Evolutionary conservation across 30 jellyfish, hydroid and myxozoan genomes (phyloP), one percentile per base, ranked within the genome.

Genomic region (Hydractinia symbiolongicarpus): DNA sequence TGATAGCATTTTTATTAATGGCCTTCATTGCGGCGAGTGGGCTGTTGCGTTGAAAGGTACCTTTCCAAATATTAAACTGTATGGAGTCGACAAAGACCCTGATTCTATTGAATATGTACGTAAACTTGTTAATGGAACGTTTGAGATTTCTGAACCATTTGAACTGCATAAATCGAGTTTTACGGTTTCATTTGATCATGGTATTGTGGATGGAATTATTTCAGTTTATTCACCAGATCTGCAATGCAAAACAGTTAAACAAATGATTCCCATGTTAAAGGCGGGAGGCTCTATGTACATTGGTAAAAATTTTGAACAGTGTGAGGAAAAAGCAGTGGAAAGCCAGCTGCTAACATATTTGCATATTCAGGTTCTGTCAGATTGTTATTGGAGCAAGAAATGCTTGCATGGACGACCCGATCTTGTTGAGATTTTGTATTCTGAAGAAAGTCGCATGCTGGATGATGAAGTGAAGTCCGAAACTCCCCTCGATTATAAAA

Each of bases 211-310:
- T 20, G 91, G 86, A 51, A 72, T 88, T 56, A 55, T 91, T 55
- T 55, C 83, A 0, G 15, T 61, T 61, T 80, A 73, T 54, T 51
- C 94, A 4, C 82, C 81, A 61, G 88, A 82, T 50, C 79, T 54
- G 78, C 98, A 91, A 76, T 91, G 98, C 64, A 72, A 79, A 57
- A 81, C 96, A 0, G 76, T 91, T 15, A 82, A 71, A 58, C 86
- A 85, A 55, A 91, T 91, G 96, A 72, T 91, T 14, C 98, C 98
- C 9, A 51, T 91, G 86, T 57, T 91, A 10, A 91, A 91, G 75
- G 96, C 96, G 50, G 98, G 98, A n/a, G 98, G 98, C 5, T 91
- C 98, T 52, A 19, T 91, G 78, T 91, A 81, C 86, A 91, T 91
- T 66, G 98, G 96, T 5, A 83, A 79, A 16, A 86, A 86, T 71